These are phyloP conservation scores for Drosophila planitibia DNA, from an alignment of 2,888 invertebrate species.

Conservation along the genomic window DNA sequence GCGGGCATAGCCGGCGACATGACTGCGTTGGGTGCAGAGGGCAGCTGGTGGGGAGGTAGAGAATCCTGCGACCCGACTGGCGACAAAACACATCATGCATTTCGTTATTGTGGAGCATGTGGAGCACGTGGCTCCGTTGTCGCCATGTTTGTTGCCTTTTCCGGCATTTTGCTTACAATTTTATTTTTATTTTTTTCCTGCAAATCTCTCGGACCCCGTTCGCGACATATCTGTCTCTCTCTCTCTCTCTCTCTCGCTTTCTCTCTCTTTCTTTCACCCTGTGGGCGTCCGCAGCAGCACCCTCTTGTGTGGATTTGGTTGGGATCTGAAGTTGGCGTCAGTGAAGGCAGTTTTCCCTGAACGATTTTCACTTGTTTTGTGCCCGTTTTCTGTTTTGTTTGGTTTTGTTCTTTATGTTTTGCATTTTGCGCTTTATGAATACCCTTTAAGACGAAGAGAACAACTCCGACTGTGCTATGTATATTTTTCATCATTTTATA, in stretches of 20 bases:
- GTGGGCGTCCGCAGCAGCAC: background rate
- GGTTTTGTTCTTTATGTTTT: conserved; percentile 20
- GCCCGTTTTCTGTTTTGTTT: conserved; percentile 37
- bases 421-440: conserved; percentile 23
- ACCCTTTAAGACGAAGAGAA: conserved; percentile 6
- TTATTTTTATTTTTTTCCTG: conserved; percentile 16
- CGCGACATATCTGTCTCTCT: background rate
- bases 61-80: conserved; percentile 22
- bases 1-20: background rate
- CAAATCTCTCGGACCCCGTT: background rate
- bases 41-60: background rate
- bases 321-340: conserved; percentile 55
- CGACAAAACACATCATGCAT: conserved; percentile 38
- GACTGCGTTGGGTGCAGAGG: background rate
- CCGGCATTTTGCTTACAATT: conserved; percentile 80
- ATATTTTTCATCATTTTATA: background rate
- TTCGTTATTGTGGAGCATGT: conserved; percentile 62
- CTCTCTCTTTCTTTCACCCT: background rate
- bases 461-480: background rate
- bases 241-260: background rate
- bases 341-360: conserved; percentile 69
- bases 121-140: conserved; percentile 68
- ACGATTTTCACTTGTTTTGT: conserved; percentile 78
- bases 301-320: conserved; percentile 67
- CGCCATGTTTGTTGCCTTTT: conserved; percentile 78